These are phyloP conservation scores for Elgaria multicarinata DNA, from an alignment of 2,113 vertebrate genomes.

Conservation along the genomic window DNA sequence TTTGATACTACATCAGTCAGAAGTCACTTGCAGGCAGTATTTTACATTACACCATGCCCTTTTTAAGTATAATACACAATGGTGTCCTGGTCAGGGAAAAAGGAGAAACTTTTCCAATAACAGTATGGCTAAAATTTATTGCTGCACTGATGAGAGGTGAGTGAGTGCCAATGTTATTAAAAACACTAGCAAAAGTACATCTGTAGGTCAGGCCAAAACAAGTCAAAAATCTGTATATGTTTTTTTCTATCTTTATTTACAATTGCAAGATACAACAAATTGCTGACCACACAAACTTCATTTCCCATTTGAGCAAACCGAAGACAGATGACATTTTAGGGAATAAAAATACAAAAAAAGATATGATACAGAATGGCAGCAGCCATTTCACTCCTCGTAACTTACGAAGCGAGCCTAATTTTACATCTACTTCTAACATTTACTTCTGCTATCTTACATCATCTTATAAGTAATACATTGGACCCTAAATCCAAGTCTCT, in stretches of 20 bases:
- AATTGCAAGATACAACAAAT: not conserved
- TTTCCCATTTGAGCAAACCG: not conserved
- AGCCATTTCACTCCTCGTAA: too few species aligned
- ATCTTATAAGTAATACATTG: too few species aligned
- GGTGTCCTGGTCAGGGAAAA: conserved; percentile 32
- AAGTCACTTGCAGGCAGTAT: conserved; percentile 37
- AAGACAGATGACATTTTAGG: not conserved
- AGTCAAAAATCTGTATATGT: conserved; percentile 22
- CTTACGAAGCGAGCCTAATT: too few species aligned
- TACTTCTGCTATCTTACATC: too few species aligned
- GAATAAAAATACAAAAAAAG: not conserved
- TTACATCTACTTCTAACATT: too few species aligned
- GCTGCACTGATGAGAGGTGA: not conserved
- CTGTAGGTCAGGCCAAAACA: not conserved
- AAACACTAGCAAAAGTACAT: conserved; percentile 15
- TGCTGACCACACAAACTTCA: not conserved
- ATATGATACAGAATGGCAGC: not conserved
- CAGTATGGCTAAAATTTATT: conserved; percentile 23
- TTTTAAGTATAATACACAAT: conserved; percentile 38
- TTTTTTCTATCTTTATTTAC: not conserved
- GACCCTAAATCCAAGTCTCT: too few species aligned
- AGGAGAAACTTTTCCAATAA: conserved; percentile 32
- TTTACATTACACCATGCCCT: conserved; percentile 49
- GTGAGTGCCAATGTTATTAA: not conserved
- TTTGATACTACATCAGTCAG: conserved; percentile 51